Evolutionary conservation across 2,888 invertebrate species (phyloP).

Genomic region (Ectemnius continuus): DNA sequence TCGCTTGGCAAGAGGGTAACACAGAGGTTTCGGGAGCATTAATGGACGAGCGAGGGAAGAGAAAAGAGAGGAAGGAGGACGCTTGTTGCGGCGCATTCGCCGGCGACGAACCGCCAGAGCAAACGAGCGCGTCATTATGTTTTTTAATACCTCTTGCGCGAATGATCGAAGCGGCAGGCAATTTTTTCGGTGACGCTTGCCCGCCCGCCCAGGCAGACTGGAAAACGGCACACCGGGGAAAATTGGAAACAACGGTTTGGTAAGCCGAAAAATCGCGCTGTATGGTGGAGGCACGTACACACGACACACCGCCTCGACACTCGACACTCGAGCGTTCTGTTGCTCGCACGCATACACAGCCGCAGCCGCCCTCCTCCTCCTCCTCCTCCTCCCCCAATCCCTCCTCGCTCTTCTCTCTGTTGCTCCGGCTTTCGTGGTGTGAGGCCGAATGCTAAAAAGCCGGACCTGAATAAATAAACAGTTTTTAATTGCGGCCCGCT

Average conservation of each 20-base stretch:
- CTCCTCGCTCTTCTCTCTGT: slow-evolving; percentile 3
- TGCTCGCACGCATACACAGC: slow-evolving; percentile 27
- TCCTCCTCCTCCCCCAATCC: no score
- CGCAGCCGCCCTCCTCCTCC: not conserved
- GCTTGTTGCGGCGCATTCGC: not conserved
- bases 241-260: slow-evolving; percentile 66
- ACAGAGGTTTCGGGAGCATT: not conserved
- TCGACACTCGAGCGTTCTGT: no score
- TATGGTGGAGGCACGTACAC: slow-evolving; percentile 35
- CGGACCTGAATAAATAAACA: slow-evolving; percentile 77
- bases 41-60: not conserved
- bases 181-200: slow-evolving; percentile 51
- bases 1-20: no score
- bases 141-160: slow-evolving; percentile 34
- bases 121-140: slow-evolving; percentile 22
- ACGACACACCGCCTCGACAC: slow-evolving; percentile 1
- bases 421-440: slow-evolving; percentile 42
- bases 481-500: slow-evolving; percentile 77
- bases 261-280: slow-evolving; percentile 66
- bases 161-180: slow-evolving; percentile 40
- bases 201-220: slow-evolving; percentile 39
- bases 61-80: slow-evolving; percentile 10
- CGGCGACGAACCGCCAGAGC: not conserved
- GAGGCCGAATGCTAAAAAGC: slow-evolving; percentile 74
- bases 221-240: slow-evolving; percentile 55